These are phyloP conservation scores for Ceratosolen fusciceps DNA, from an alignment of 1,140 invertebrate species.

Conservation along the genomic window DNA sequence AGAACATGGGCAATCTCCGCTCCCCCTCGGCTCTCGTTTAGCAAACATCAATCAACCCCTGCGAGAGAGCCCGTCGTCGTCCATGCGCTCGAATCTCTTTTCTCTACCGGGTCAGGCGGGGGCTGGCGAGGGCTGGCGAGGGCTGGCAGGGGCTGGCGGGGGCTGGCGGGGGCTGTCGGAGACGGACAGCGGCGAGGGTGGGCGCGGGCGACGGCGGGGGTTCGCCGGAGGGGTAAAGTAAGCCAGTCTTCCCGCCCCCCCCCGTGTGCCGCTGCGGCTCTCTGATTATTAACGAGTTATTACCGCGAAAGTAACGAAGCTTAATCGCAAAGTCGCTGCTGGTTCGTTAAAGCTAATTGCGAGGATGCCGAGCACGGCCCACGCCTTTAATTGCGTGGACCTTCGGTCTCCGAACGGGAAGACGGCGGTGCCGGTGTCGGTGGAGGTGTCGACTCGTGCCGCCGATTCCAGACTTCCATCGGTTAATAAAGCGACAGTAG, in stretches of 20 bases:
- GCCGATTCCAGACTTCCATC: not conserved
- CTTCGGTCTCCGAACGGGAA: too few relatives aligned
- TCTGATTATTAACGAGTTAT: slow-evolving; percentile 69
- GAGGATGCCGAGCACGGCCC: slow-evolving; percentile 61
- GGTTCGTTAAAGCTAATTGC: slow-evolving; percentile 71
- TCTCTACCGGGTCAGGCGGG: not conserved
- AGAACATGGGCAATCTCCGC: too few relatives aligned
- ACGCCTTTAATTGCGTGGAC: slow-evolving; percentile 65
- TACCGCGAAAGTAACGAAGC: slow-evolving; percentile 68
- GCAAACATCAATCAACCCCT: not conserved
- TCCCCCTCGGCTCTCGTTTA: not conserved
- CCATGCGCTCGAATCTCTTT: not conserved
- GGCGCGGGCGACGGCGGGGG: too few relatives aligned
- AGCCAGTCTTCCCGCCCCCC: too few relatives aligned
- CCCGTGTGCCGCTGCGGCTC: not conserved
- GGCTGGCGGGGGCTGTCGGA: too few relatives aligned
- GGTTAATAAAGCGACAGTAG: not conserved
- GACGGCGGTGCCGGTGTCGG: too few relatives aligned
- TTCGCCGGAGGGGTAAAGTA: too few relatives aligned
- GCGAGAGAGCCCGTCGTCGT: not conserved
- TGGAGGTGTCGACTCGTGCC: not conserved
- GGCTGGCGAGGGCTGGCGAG: too few relatives aligned
- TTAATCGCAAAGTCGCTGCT: slow-evolving; percentile 68
- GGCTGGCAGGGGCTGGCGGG: too few relatives aligned
- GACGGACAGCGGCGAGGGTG: too few relatives aligned